These are phyloP conservation scores for Celastrina argiolus DNA, from an alignment of 2,888 invertebrate species.

Conservation along the genomic window DNA sequence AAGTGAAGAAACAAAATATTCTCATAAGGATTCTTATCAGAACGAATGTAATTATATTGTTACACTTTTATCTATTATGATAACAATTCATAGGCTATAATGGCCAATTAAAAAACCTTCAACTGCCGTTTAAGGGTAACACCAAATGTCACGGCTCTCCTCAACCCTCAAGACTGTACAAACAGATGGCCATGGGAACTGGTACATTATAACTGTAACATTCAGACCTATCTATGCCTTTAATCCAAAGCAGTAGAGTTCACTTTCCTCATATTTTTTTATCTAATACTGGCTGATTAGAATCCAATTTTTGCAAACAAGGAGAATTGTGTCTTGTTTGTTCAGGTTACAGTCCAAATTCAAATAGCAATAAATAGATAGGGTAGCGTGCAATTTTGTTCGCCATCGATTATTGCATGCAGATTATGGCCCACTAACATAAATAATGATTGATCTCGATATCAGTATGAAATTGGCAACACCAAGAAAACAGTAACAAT, in stretches of 20 bases:
- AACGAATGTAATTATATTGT: slow-evolving; percentile 25
- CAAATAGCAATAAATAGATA: slow-evolving; percentile 27
- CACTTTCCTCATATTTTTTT: slow-evolving; percentile 25
- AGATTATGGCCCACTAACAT: slow-evolving; percentile 51
- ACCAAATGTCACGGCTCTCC: slow-evolving; percentile 60
- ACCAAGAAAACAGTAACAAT: neutral
- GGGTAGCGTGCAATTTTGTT: slow-evolving; percentile 42
- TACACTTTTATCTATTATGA: slow-evolving; percentile 5
- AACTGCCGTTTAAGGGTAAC: slow-evolving; percentile 53
- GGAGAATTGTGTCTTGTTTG: slow-evolving; percentile 29
- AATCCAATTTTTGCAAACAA: slow-evolving; percentile 17
- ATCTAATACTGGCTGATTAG: slow-evolving; percentile 12
- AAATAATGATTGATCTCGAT: slow-evolving; percentile 38
- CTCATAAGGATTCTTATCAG: neutral
- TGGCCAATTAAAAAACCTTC: slow-evolving; percentile 52
- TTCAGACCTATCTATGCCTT: slow-evolving; percentile 27
- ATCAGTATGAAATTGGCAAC: slow-evolving; percentile 27
- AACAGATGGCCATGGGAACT: slow-evolving; percentile 56
- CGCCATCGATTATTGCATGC: slow-evolving; percentile 46
- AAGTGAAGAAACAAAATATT: neutral
- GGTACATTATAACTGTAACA: slow-evolving; percentile 26
- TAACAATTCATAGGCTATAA: slow-evolving; percentile 35
- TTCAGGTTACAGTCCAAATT: slow-evolving; percentile 30
- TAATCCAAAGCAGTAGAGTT: slow-evolving; percentile 21
- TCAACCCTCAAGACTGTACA: slow-evolving; percentile 48